Evolutionary conservation across 1,140 invertebrate species (phyloP).

Genomic region (Leptopilina clavipes): DNA sequence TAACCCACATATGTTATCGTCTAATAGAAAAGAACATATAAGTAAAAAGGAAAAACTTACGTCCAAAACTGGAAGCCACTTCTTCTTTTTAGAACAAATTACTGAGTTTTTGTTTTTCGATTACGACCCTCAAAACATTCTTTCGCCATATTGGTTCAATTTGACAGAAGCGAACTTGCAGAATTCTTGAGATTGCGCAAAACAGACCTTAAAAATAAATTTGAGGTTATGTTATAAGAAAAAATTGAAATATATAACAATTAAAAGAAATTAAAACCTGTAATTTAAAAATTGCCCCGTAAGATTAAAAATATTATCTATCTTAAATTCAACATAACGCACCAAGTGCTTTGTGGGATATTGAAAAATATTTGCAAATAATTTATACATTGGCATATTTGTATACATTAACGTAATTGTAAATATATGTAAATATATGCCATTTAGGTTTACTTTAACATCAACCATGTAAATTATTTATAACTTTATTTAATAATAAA

Average conservation of each 20-base stretch:
- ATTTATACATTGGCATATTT: not conserved
- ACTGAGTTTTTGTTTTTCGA: not conserved
- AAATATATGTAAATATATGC: no score
- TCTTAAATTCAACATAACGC: no score
- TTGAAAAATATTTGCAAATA: not conserved
- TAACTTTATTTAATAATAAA: no score
- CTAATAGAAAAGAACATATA: not conserved
- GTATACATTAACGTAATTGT: not conserved
- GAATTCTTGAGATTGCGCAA: not conserved
- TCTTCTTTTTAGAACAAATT: not conserved
- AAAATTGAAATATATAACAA: not conserved
- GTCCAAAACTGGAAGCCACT: not conserved
- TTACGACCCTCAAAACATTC: constrained; percentile 17
- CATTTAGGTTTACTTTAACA: no score
- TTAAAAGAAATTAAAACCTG: not conserved
- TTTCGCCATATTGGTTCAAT: not conserved
- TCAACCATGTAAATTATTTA: no score
- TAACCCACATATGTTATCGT: not conserved
- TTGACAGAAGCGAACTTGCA: not conserved
- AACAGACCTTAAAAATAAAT: not conserved
- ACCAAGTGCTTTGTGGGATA: not conserved
- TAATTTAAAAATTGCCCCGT: not conserved
- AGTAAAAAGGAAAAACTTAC: not conserved
- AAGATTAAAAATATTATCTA: no score
- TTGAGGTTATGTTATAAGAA: not conserved